phyloP scores from a whole-genome alignment of 2,888 invertebrate species.

The Watsonalla cultraria region DNA sequence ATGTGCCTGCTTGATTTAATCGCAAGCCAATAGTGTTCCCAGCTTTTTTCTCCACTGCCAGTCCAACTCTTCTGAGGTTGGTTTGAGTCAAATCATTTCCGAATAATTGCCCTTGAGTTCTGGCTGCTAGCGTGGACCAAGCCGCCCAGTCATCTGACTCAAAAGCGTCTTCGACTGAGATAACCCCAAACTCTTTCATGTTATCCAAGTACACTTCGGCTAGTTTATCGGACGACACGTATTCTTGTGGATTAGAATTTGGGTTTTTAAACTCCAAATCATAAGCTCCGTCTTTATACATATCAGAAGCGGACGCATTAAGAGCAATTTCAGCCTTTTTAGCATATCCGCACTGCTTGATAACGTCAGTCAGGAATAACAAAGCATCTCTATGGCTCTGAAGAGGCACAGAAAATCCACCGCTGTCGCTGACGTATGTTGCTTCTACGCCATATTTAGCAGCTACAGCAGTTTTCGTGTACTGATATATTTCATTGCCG shows the following conservation, averaged over 20 bases:
- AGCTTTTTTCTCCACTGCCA: conserved; percentile 95
- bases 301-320: conserved; percentile 98
- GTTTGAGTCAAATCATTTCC: conserved; percentile 98
- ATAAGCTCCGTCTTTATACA: conserved; percentile 91
- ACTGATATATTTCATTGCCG: conserved; percentile 96
- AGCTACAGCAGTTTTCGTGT: conserved; percentile 93
- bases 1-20: conserved; percentile 97
- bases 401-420: conserved; percentile 98
- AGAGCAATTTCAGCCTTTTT: conserved; percentile 96
- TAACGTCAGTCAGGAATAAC: conserved; percentile 89
- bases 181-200: conserved; percentile 92
- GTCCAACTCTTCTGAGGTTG: conserved; percentile 92
- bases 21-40: conserved; percentile 96
- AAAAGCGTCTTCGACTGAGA: conserved; percentile 98
- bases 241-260: conserved; percentile 89
- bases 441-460: conserved; percentile 93
- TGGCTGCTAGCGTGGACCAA: conserved; percentile 87
- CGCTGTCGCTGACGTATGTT: conserved; percentile 96
- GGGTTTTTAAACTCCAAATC: conserved; percentile 99
- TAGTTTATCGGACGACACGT: conserved; percentile 90
- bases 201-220: conserved; percentile 92
- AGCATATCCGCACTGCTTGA: conserved; percentile 94
- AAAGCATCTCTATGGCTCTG: conserved; percentile 95
- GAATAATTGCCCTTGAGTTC: conserved; percentile 86
- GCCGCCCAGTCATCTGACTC: conserved; percentile 99